Base-by-base conservation (phyloP, 2,113 vertebrate species). In the Parus major region DNA sequence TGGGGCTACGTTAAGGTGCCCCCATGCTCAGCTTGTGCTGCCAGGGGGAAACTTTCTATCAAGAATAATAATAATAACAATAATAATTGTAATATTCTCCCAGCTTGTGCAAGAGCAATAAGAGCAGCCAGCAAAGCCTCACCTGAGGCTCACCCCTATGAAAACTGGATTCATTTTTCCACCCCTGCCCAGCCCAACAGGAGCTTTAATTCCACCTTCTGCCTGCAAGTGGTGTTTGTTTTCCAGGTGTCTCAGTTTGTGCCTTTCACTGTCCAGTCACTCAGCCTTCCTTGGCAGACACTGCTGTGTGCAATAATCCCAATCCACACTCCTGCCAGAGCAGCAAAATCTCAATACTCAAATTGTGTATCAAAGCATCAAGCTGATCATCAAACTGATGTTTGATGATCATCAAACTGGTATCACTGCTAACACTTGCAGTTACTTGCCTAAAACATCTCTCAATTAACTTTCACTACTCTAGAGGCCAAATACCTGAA, bases 341-440 rank as follows among this genome's bases (percentile, higher is more conserved):
- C 42, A 53, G 46, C 46, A 39, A 71, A 50, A 35, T 23, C 60
- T 68, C 72, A 49, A 4, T 5, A n/a, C 7, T 33, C 53, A 10
- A 50, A 46, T 0, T 41, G 19, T 24, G 8, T 5, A 72, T 31
- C 44, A 70, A 64, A 77, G 64, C 47, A 22, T 10, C 7, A 10
- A n/a, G 31, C 15, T 75, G 15, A 64, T 42, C 56, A 27, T n/a
- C n/a, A n/a, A n/a, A n/a, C n/a, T n/a, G n/a, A n/a, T n/a, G n/a
- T n/a, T n/a, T n/a, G n/a, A n/a, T n/a, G n/a, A n/a, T n/a, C n/a
- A n/a, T n/a, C n/a, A n/a, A n/a, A n/a, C 1, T 33, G 36, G 3
- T 4, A 61, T 0, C 1, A 0, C 28, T 49, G 44, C 27, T 33
- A 77, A 55, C 2, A 39, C 28, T 4, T 39, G 28, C 22, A 12